Evolutionary conservation across 2,113 vertebrate species (phyloP).

Genomic region (Physeter macrocephalus): DNA sequence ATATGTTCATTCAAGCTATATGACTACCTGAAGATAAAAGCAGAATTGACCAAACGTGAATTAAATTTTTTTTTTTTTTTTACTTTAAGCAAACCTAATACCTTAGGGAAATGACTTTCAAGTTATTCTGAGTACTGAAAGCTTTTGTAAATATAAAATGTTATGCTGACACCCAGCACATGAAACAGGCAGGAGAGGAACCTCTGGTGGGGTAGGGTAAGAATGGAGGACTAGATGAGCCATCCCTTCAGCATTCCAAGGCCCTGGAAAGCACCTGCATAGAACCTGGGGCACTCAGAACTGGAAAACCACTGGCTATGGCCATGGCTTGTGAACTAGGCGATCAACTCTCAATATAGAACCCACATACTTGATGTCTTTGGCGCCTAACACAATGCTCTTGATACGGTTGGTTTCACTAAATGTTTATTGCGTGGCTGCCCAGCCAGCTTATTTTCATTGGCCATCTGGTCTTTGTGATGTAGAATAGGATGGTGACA

Average conservation of each 20-base stretch:
- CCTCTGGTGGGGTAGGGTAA: background rate
- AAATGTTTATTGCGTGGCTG: background rate
- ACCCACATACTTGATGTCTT: background rate
- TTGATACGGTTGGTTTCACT: background rate
- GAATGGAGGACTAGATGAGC: background rate
- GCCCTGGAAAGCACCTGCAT: background rate
- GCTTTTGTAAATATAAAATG: background rate
- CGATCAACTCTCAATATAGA: background rate
- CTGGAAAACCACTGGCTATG: background rate
- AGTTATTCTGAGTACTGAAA: background rate
- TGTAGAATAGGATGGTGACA: background rate
- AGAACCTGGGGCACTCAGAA: background rate
- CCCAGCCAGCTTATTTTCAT: background rate
- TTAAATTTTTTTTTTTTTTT: background rate
- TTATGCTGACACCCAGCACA: background rate
- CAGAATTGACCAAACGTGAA: background rate
- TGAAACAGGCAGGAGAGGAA: background rate
- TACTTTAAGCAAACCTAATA: background rate
- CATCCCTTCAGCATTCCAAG: background rate
- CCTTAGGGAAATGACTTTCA: background rate
- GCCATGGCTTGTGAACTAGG: background rate
- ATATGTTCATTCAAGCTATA: background rate
- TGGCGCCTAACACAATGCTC: background rate
- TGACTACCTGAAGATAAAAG: constrained; percentile 4
- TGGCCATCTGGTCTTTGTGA: background rate